Evolutionary conservation across 2,113 vertebrate genomes (phyloP).

Genomic region (Thomomys bottae): DNA sequence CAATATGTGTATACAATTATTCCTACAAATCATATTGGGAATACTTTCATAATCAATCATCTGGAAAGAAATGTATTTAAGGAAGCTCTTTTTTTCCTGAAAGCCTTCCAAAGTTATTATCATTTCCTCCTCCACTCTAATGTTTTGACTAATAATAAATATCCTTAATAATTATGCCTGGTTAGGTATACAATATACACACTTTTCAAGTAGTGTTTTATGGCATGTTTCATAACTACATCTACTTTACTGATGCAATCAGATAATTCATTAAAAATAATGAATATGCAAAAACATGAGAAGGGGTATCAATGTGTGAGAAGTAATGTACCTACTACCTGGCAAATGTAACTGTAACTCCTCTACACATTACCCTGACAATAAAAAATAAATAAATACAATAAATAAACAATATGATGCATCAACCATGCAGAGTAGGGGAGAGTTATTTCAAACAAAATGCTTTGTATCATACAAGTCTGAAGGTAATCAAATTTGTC

Average conservation of each 20-base stretch:
- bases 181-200: neutral
- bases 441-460: slow-evolving; percentile 30
- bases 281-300: too few species aligned
- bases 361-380: too few species aligned
- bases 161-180: too few species aligned
- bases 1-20: neutral
- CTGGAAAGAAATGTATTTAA: too few species aligned
- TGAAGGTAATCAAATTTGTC: slow-evolving; percentile 51
- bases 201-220: slow-evolving; percentile 14
- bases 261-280: slow-evolving; percentile 46
- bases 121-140: slow-evolving; percentile 1
- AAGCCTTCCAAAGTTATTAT: neutral
- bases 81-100: neutral
- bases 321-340: too few species aligned
- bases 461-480: slow-evolving; percentile 28
- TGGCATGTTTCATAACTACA: neutral
- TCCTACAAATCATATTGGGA: neutral
- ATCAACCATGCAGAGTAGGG: neutral
- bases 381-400: too few species aligned
- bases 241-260: slow-evolving; percentile 16
- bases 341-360: too few species aligned
- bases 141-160: neutral
- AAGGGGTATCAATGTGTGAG: too few species aligned
- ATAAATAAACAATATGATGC: neutral
- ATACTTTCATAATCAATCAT: neutral